Conservation (phyloP, 2,797 vertebrate genomes). For the Phoebastria nigripes region DNA sequence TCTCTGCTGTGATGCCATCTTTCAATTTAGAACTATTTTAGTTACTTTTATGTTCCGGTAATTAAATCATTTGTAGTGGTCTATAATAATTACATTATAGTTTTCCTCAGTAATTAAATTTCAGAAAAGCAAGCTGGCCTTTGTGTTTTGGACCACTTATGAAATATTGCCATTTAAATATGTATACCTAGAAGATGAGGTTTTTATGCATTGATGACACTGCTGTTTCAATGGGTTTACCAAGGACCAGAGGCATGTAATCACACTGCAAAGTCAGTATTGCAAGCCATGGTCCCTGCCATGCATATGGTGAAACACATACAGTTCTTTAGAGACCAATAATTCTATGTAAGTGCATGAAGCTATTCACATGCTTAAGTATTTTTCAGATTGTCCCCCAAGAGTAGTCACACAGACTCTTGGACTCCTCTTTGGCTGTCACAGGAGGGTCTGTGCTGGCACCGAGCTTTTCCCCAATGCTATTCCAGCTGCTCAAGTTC, state of each 20-base stretch:
- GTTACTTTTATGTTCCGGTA: background rate
- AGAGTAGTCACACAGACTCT: background rate
- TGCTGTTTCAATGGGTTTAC: background rate
- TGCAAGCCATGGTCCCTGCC: background rate
- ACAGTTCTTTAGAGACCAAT: background rate
- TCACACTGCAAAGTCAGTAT: background rate
- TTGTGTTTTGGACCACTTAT: background rate
- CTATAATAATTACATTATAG: slow-evolving; percentile 17
- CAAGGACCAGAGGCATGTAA: accelerated
- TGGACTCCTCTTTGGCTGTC: background rate
- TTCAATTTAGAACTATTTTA: slow-evolving; percentile 2
- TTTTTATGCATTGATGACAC: background rate
- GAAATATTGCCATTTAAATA: background rate
- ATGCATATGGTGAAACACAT: accelerated
- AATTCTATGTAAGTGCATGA: background rate
- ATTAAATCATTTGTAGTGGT: background rate
- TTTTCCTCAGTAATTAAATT: slow-evolving; percentile 20
- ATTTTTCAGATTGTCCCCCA: background rate
- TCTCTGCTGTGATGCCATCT: background rate
- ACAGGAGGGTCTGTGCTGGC: background rate
- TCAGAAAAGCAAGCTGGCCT: background rate
- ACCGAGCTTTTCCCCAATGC: background rate
- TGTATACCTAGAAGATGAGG: background rate
- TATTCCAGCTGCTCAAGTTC: background rate
- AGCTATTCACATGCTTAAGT: background rate